Base-by-base conservation (phyloP, 1,140 invertebrate genomes). In the Aleiodes sp. region DNA sequence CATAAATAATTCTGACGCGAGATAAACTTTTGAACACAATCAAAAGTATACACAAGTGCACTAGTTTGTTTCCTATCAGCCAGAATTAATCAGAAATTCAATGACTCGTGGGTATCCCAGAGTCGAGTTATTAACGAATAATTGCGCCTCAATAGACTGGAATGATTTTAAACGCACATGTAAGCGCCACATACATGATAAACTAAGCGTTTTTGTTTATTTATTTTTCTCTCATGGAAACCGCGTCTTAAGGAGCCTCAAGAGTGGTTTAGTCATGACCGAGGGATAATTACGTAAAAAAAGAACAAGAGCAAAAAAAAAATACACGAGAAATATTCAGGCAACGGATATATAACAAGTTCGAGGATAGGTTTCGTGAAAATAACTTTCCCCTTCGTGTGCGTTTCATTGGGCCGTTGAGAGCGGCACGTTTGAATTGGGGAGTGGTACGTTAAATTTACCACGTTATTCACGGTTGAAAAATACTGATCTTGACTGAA, bases 301-400 rank as follows among this genome's bases (percentile, higher is more conserved):
- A n/a, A 66, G 57, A 65, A 29, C 31, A 57, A 19, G n/a, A n/a
- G n/a, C n/a, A n/a, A n/a, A n/a, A 33, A 14, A 14, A 37, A 62
- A 62, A 21, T 37, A 62, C 19, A 35, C 39, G 39, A 43, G 39
- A n/a, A 6, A n/a, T n/a, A n/a, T n/a, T n/a, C n/a, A n/a, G n/a
- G n/a, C n/a, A n/a, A n/a, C n/a, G n/a, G 26, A 37, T 24, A 9
- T 12, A 19, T 66, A 66, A 66, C 46, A 66, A 66, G 65, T 66
- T 64, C 67, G 65, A 70, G 72, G 73, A 76, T 73, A 74, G 70
- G 39, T 75, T 75, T 70, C 72, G 57, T 70, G 60, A 61, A 69
- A 73, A 75, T 73, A 75, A 75, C 75, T 77, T 77, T 77, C 75
- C 75, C 75, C 75, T 68, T 68, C 59, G 66, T 68, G 33, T n/a